A percentile compares a stretch with the other conserved stretches of the same genome.
phyloP scores from a whole-genome alignment of 2,113 vertebrate genomes.

The Alethe castanea region DNA sequence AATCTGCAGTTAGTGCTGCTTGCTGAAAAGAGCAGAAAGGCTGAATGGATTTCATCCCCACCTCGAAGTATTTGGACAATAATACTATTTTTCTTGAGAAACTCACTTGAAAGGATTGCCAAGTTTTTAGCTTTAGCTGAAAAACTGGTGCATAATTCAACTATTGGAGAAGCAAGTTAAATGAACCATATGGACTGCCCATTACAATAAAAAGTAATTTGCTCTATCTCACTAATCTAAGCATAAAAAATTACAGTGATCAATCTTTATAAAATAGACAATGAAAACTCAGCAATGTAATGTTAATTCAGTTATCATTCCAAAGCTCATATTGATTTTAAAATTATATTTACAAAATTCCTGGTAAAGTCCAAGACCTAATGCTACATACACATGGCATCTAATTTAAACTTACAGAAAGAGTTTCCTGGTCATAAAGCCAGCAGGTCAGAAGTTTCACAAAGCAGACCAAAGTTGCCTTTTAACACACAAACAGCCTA shows the following conservation, averaged over 20 bases:
- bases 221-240: constrained; percentile 45
- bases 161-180: background rate
- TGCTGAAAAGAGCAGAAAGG: background rate
- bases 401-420: background rate
- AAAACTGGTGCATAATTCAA: background rate
- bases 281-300: background rate
- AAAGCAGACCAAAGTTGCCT: background rate
- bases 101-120: background rate
- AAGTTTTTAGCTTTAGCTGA: background rate
- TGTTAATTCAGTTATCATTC: constrained; percentile 41
- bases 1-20: background rate
- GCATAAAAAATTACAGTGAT: constrained; percentile 56
- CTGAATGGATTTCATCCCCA: background rate
- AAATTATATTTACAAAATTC: constrained; percentile 15
- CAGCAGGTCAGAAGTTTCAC: background rate
- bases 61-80: background rate
- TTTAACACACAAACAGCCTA: background rate
- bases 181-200: background rate
- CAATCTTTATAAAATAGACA: constrained; percentile 50
- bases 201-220: constrained; percentile 36
- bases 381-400: background rate
- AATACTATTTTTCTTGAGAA: background rate
- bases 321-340: constrained; percentile 45
- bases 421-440: background rate
- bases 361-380: background rate